These are phyloP conservation scores for Neodon shergylaensis DNA, from an alignment of 2,113 vertebrate genomes.

Conservation along the genomic window DNA sequence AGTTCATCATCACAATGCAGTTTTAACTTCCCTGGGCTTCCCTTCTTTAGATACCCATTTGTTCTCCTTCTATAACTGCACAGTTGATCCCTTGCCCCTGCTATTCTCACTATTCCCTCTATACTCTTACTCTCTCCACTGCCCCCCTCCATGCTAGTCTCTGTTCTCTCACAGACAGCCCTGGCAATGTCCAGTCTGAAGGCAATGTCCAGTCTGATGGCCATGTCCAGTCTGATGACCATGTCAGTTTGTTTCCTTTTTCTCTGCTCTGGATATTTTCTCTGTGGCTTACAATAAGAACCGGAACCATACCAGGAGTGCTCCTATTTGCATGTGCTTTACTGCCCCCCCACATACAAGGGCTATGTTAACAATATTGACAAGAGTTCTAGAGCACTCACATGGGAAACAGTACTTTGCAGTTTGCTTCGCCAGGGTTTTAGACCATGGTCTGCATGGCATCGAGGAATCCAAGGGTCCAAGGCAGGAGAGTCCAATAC, in stretches of 20 bases:
- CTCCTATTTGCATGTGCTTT: neutral
- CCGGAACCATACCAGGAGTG: neutral
- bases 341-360: neutral
- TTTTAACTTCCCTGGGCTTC: neutral
- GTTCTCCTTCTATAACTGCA: neutral
- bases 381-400: neutral
- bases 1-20: neutral
- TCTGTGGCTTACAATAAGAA: neutral
- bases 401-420: neutral
- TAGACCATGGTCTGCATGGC: neutral
- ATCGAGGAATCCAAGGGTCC: neutral
- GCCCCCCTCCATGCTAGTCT: too few relatives aligned
- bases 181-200: neutral
- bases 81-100: neutral
- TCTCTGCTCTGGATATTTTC: neutral
- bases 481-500: neutral
- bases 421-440: neutral
- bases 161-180: neutral
- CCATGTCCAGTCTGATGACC: neutral
- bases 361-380: neutral
- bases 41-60: neutral
- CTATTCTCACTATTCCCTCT: neutral
- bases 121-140: neutral
- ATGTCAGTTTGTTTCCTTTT: neutral
- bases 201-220: neutral